Evolutionary conservation across 1,140 invertebrate species (phyloP).

Genomic region (Drosophila gunungcola): DNA sequence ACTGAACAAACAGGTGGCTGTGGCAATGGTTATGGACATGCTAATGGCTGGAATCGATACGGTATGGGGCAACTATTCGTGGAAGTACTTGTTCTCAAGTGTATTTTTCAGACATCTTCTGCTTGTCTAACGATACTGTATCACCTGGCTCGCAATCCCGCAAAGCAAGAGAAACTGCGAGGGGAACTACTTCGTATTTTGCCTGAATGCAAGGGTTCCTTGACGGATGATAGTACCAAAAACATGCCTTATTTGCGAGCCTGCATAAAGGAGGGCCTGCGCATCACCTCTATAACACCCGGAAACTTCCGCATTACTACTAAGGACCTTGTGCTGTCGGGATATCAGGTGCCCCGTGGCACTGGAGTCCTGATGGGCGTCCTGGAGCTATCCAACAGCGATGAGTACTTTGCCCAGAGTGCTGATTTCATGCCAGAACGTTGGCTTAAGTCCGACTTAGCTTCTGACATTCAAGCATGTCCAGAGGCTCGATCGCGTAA

Average conservation of each 20-base stretch:
- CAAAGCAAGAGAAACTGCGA: conserved; percentile 85
- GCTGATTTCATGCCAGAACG: conserved; percentile 90
- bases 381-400: conserved; percentile 63
- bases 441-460: conserved; percentile 86
- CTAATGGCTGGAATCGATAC: conserved; percentile 91
- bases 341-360: conserved; percentile 93
- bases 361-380: conserved; percentile 67
- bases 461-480: conserved; percentile 57
- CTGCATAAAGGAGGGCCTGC: conserved; percentile 87
- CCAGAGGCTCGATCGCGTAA: conserved; percentile 70
- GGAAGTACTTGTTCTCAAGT: background rate
- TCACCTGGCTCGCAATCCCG: conserved; percentile 85
- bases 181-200: conserved; percentile 85
- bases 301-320: conserved; percentile 92
- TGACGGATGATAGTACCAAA: conserved; percentile 80
- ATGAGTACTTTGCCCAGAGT: conserved; percentile 88
- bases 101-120: conserved; percentile 52
- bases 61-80: conserved; percentile 70
- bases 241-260: conserved; percentile 86
- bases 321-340: conserved; percentile 90
- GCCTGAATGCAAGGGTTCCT: conserved; percentile 57
- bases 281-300: conserved; percentile 93
- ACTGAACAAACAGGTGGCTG: conserved; percentile 87
- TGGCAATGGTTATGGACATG: conserved; percentile 90
- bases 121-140: conserved; percentile 67